These are phyloP conservation scores for Strigops habroptila DNA, from an alignment of 2,113 vertebrate species.

Conservation along the genomic window DNA sequence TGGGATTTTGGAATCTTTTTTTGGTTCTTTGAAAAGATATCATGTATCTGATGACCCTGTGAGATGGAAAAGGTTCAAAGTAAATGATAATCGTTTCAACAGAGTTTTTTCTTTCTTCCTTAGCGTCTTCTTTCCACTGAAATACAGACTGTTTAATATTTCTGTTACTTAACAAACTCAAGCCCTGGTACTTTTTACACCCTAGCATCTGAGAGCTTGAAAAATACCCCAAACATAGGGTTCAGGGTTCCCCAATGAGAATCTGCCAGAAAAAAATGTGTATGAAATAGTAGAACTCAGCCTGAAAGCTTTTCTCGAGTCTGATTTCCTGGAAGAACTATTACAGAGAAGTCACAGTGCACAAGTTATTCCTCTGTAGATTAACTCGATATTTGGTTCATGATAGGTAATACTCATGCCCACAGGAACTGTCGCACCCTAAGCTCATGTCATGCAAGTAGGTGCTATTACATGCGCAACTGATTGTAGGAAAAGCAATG, in stretches of 20 bases:
- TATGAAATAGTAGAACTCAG: neutral
- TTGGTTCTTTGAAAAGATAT: neutral
- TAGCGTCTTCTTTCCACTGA: neutral
- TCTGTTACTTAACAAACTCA: neutral
- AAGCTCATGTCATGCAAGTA: neutral
- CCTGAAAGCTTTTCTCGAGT: neutral
- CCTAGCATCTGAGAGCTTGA: neutral
- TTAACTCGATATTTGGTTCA: neutral
- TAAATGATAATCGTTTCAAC: neutral
- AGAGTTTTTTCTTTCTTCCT: neutral
- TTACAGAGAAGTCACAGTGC: neutral
- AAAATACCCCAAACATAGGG: neutral
- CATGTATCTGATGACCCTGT: neutral
- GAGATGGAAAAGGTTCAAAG: neutral
- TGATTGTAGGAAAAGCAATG: neutral
- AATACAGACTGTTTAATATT: neutral
- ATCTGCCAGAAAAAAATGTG: neutral
- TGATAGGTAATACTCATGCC: neutral
- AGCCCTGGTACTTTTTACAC: neutral
- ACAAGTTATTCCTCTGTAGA: neutral
- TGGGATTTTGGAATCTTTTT: neutral
- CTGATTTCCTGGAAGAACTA: neutral
- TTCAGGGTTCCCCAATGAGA: neutral
- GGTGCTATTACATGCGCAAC: neutral
- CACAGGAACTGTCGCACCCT: neutral